These are phyloP conservation scores for Vireo altiloquus DNA, from an alignment of 2,113 vertebrate genomes.

Conservation along the genomic window DNA sequence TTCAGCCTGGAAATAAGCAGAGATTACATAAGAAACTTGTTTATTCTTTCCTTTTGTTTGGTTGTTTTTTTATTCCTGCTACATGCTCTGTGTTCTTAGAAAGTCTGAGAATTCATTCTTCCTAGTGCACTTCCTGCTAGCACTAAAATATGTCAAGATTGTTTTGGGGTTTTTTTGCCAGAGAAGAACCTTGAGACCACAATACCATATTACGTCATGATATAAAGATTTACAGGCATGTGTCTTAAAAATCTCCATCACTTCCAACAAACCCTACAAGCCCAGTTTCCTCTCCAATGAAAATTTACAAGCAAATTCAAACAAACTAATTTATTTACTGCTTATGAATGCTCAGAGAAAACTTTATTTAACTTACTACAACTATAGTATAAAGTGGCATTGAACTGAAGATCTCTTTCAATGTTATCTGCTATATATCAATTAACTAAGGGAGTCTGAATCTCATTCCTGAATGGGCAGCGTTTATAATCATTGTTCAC, in stretches of 20 bases:
- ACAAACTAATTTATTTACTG: background rate
- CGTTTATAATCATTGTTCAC: background rate
- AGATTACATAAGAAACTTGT: conserved; percentile 14
- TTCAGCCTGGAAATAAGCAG: conserved; percentile 27
- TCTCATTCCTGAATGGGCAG: conserved; percentile 7
- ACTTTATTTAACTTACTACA: background rate
- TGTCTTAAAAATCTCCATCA: background rate
- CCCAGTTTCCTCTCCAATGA: background rate
- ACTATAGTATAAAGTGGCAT: background rate
- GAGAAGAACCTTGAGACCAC: background rate
- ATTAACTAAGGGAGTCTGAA: background rate
- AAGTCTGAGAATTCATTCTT: conserved; percentile 22
- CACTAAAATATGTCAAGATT: conserved; percentile 5
- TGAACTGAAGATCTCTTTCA: background rate
- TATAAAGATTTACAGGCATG: background rate
- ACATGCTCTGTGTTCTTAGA: background rate
- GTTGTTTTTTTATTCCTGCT: background rate
- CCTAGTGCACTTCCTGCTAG: background rate
- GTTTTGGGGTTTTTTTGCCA: background rate
- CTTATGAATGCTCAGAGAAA: background rate
- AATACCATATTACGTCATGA: background rate
- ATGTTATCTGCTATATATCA: background rate
- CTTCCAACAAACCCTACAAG: background rate
- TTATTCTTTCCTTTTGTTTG: background rate
- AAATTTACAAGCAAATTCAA: background rate